Percentiles rank a stretch among this genome's conserved stretches.
These are phyloP conservation scores for Bombus consobrinus DNA, from an alignment of 1,140 invertebrate species.

Conservation along the genomic window DNA sequence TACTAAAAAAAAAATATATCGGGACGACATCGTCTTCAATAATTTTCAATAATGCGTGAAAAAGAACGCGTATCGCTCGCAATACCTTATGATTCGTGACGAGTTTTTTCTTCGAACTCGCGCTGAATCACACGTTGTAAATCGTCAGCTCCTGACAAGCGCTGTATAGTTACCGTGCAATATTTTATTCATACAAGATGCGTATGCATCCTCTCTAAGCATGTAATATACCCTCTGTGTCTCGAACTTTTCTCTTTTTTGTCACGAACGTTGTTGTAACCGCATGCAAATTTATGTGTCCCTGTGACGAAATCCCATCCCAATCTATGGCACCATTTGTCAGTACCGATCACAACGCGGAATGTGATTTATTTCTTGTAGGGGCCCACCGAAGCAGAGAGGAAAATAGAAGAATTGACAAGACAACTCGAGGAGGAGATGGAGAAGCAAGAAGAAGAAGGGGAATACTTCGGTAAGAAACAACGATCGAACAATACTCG, in stretches of 20 bases:
- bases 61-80: not conserved
- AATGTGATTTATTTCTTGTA: conserved; percentile 75
- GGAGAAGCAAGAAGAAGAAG: conserved; percentile 96
- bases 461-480: conserved; percentile 96
- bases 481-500: not conserved
- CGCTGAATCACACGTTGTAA: conserved; percentile 61
- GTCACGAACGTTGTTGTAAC: not conserved
- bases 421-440: conserved; percentile 96
- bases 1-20: not conserved
- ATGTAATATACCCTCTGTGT: conserved; percentile 21
- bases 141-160: conserved; percentile 39
- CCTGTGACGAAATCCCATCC: conserved; percentile 16
- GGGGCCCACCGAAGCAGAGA: conserved; percentile 94
- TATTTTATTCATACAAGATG: conserved; percentile 53
- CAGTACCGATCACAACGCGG: conserved; percentile 20
- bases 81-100: conserved; percentile 26
- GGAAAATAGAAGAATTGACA: conserved; percentile 95
- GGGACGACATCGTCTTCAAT: not conserved
- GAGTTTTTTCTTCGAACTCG: conserved; percentile 51
- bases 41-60: not conserved
- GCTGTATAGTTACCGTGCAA: conserved; percentile 18
- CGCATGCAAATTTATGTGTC: conserved; percentile 7
- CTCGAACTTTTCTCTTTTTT: not conserved
- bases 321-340: conserved; percentile 26
- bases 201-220: conserved; percentile 3